These are phyloP conservation scores for Caenorhabditis sp. DNA, from an alignment of 2,888 invertebrate genomes.

Conservation along the genomic window DNA sequence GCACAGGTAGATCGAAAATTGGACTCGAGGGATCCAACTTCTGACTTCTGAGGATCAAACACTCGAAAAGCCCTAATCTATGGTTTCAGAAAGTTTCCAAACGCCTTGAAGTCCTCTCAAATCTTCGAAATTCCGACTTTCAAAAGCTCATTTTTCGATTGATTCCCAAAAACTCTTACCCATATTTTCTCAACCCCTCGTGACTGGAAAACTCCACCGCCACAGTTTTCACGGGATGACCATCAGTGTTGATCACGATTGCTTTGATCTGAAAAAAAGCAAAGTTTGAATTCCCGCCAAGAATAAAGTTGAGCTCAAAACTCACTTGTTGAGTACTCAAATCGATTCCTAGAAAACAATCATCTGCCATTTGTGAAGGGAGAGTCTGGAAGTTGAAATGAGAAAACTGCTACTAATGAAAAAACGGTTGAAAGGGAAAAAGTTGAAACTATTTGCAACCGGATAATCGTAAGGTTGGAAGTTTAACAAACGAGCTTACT, in stretches of 20 bases:
- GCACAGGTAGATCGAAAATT: too few species aligned
- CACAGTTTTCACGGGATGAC: slow-evolving; percentile 88
- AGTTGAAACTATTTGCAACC: too few species aligned
- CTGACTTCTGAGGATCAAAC: too few species aligned
- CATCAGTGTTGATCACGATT: slow-evolving; percentile 43
- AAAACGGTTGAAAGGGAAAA: too few species aligned
- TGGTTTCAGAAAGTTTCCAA: too few species aligned
- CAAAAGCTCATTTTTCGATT: too few species aligned
- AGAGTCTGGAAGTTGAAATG: slow-evolving; percentile 7
- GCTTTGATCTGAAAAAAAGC: slow-evolving; percentile 63
- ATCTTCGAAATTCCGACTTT: too few species aligned
- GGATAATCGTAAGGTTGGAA: too few species aligned
- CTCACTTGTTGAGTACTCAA: slow-evolving; percentile 75
- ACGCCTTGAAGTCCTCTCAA: too few species aligned
- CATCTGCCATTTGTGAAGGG: background rate
- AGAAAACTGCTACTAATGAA: slow-evolving; percentile 8
- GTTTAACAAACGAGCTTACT: too few species aligned
- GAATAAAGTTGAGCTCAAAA: background rate
- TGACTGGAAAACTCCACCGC: slow-evolving; percentile 89
- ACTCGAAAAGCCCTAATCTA: too few species aligned
- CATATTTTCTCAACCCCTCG: slow-evolving; percentile 85
- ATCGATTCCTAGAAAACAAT: slow-evolving; percentile 72
- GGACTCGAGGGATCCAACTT: too few species aligned
- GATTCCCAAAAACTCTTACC: slow-evolving; percentile 85
- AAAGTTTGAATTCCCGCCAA: background rate